Evolutionary conservation across 2,113 vertebrate genomes (phyloP).

Genomic region (Thymallus thymallus): DNA sequence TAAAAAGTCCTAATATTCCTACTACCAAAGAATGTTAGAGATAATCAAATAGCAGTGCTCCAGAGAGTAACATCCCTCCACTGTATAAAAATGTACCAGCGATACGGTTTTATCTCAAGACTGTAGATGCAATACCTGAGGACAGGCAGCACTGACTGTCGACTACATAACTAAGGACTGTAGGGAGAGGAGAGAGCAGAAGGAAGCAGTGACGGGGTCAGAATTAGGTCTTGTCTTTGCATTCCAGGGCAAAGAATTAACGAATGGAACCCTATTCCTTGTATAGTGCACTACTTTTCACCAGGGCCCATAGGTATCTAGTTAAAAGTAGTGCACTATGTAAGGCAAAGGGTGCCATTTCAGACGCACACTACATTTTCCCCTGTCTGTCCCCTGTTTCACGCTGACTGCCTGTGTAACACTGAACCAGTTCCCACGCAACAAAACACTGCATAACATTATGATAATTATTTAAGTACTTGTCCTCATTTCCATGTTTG

Average conservation of each 20-base stretch:
- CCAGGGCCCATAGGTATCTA: too few species aligned
- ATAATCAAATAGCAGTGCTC: conserved; percentile 84
- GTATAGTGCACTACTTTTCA: too few species aligned
- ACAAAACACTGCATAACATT: conserved; percentile 77
- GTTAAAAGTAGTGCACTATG: too few species aligned
- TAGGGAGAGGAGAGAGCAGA: conserved; percentile 36
- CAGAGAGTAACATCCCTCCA: conserved; percentile 15
- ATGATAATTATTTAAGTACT: conserved; percentile 76
- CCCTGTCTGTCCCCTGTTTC: conserved; percentile 58
- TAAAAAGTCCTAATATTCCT: neutral
- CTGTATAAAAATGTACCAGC: neutral
- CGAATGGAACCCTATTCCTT: conserved; percentile 19
- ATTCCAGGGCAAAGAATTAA: conserved; percentile 75
- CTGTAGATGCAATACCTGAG: neutral
- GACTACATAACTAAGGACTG: conserved; percentile 28
- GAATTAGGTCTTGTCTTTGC: conserved; percentile 66
- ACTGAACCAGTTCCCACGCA: conserved; percentile 75
- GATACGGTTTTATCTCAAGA: conserved; percentile 19
- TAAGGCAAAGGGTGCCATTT: too few species aligned
- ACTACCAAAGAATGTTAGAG: conserved; percentile 70
- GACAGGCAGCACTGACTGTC: neutral
- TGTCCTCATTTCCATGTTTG: conserved; percentile 73
- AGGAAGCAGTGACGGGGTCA: conserved; percentile 40
- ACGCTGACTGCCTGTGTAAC: conserved; percentile 43
- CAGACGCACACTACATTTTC: too few species aligned